Evolutionary conservation across 2,113 vertebrate genomes (phyloP), one percentile per base, ranked within the genome.

Genomic region (Ailuropoda melanoleuca): DNA sequence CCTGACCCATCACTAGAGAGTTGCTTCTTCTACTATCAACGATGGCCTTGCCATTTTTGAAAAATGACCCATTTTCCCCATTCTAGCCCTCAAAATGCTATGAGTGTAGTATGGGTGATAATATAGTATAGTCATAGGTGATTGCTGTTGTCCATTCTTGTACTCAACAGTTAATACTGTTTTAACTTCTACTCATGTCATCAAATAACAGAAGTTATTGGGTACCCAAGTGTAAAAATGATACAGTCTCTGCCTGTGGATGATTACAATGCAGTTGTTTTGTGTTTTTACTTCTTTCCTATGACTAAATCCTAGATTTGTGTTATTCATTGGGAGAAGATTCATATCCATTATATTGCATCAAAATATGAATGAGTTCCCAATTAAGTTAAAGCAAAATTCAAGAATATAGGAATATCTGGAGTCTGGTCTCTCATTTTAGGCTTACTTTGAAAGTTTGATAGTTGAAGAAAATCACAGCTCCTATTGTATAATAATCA

Each of bases 381-480:
- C 34, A 90, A 66, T 83, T 66, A 92, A 95, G 26, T 89, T 37
- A 94, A 93, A 94, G 39, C 3, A 64, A 87, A 96, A 90, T 90
- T 94, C 8, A 92, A 72, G 14, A 84, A 75, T 77, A 48, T 60
- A 60, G 31, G 89, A 39, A 78, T 88, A 64, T 31, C 34, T 80
- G 2, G 14, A 24, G 2, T 29, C 50, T 81, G 29, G 7, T 46
- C 17, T 55, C n/a, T 87, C 29, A n/a, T 70, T 37, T 68, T 93
- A 39, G 60, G 3, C 1, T 88, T 62, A 66, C 48, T 14, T 82
- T 89, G 55, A 83, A 96, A 93, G 46, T 29, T 78, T 84, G 31
- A 89, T n/a, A 29, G 43, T 53, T 93, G 19, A 78, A 90, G 37
- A 86, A 85, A 93, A 60, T 66, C 43, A 56, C 2, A 83, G 31